These are phyloP conservation scores for Cygnus olor DNA, from an alignment of 2,797 vertebrate genomes.

Conservation along the genomic window DNA sequence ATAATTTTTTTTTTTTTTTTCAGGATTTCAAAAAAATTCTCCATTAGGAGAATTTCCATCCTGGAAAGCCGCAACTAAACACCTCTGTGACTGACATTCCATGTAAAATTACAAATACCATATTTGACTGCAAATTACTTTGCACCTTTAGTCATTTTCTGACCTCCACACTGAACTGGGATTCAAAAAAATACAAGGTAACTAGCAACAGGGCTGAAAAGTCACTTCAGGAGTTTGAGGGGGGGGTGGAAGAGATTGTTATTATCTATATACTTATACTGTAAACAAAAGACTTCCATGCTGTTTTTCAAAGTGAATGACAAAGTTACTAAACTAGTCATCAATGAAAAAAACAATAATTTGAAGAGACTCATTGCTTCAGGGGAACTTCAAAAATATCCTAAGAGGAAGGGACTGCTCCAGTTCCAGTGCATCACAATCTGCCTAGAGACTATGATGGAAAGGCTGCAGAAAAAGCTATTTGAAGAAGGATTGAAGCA, in stretches of 20 bases:
- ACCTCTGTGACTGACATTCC: background rate
- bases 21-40: background rate
- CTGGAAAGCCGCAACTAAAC: background rate
- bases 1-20: background rate
- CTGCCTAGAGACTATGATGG: background rate
- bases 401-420: background rate
- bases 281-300: background rate
- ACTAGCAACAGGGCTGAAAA: background rate
- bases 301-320: background rate
- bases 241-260: background rate
- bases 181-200: background rate
- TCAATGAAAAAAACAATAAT: background rate
- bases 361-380: background rate
- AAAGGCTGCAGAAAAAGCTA: background rate
- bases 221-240: background rate
- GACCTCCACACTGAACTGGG: background rate
- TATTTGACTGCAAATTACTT: background rate
- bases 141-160: background rate
- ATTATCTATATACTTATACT: background rate
- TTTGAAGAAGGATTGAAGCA: slow-evolving; percentile 13
- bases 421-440: background rate
- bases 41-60: background rate
- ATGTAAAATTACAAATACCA: background rate
- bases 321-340: background rate
- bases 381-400: background rate